Conservation (phyloP, 2,797 vertebrate species). For the Gambelia wislizenii region DNA sequence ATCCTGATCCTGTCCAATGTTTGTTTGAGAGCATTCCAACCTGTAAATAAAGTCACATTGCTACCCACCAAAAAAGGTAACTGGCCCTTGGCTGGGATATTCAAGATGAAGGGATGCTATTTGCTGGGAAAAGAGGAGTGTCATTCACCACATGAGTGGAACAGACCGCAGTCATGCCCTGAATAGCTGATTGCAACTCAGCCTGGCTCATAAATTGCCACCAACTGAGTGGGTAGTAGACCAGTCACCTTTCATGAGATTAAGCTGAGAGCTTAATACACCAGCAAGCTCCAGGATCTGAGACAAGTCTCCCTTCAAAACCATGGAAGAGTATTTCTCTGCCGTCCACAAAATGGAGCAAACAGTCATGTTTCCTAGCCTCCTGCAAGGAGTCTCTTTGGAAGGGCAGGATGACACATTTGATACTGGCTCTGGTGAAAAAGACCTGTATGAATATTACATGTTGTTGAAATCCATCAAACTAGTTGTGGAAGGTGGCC, state of each 20-base stretch:
- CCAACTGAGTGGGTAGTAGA: too few species aligned
- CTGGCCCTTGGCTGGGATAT: background rate
- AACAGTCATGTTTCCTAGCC: constrained; percentile 89
- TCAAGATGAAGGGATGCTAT: background rate
- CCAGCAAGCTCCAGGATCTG: constrained; percentile 66
- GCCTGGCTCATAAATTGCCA: constrained; percentile 3
- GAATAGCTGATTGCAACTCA: background rate
- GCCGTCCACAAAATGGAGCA: constrained; percentile 88
- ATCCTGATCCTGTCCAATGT: background rate
- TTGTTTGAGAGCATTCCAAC: constrained; percentile 8
- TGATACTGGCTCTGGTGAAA: background rate
- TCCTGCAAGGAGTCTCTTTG: constrained; percentile 83
- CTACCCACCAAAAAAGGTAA: background rate
- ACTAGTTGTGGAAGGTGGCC: constrained; percentile 81
- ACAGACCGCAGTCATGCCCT: background rate
- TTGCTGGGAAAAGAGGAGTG: constrained; percentile 1
- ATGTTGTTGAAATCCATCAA: constrained; percentile 87
- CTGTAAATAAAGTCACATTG: background rate
- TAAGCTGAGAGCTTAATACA: constrained; percentile 65
- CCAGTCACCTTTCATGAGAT: background rate
- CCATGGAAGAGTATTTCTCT: constrained; percentile 83
- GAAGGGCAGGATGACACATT: constrained; percentile 39
- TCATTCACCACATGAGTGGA: background rate
- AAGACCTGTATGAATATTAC: constrained; percentile 85
- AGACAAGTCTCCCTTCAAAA: constrained; percentile 69